phyloP scores from a whole-genome alignment of 2,113 vertebrate species.

The Bubalus kerabau region DNA sequence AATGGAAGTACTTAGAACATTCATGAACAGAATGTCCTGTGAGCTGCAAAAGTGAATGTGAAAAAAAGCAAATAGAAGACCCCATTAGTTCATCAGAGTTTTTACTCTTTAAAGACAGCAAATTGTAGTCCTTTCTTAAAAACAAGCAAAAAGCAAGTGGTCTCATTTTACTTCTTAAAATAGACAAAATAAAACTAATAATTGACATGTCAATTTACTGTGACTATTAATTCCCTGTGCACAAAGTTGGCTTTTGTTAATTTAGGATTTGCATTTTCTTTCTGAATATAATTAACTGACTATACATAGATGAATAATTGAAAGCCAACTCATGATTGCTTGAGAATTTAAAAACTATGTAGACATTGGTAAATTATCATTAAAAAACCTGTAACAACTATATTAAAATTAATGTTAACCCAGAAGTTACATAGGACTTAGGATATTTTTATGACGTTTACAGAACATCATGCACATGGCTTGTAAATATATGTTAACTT shows the following conservation, averaged over 20 bases:
- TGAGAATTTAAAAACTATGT: constrained; percentile 50
- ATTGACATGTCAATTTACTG: constrained; percentile 61
- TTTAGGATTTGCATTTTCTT: constrained; percentile 60
- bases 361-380: constrained; percentile 49
- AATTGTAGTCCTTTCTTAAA: constrained; percentile 55
- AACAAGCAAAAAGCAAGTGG: constrained; percentile 45
- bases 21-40: constrained; percentile 35
- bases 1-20: constrained; percentile 56
- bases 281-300: constrained; percentile 52
- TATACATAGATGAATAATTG: constrained; percentile 52
- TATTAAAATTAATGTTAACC: constrained; percentile 40
- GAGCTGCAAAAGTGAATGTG: constrained; percentile 37
- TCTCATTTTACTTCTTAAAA: constrained; percentile 61
- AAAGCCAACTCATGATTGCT: constrained; percentile 48
- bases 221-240: constrained; percentile 47
- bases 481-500: constrained; percentile 35
- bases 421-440: constrained; percentile 23
- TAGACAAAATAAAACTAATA: constrained; percentile 55
- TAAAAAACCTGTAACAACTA: constrained; percentile 38
- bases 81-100: constrained; percentile 28
- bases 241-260: constrained; percentile 48
- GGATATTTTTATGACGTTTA: constrained; percentile 45
- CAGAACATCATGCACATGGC: neutral
- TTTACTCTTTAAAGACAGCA: constrained; percentile 48
- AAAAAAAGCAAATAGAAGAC: constrained; percentile 43